These are phyloP conservation scores for Malurus alboscapulatus DNA, from an alignment of 2,113 vertebrate species.

Conservation along the genomic window DNA sequence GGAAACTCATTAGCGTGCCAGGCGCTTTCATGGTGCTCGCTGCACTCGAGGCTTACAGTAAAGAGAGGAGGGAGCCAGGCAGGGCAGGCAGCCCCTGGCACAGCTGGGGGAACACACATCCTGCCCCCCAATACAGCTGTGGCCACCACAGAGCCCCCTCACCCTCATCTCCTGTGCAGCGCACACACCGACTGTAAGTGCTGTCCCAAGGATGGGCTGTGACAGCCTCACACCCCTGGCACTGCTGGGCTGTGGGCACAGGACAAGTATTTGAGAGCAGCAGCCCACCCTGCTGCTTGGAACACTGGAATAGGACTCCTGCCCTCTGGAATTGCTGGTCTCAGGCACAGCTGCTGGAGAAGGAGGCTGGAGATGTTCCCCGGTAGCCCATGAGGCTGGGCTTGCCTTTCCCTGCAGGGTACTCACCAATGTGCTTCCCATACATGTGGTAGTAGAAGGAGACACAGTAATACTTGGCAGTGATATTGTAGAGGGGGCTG, in stretches of 20 bases:
- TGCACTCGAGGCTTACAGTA: not conserved
- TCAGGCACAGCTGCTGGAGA: not conserved
- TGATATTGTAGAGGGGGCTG: conserved; percentile 93
- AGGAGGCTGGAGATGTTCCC: not conserved
- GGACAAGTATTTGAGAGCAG: not conserved
- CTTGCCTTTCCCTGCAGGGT: not conserved
- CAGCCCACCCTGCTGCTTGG: not conserved
- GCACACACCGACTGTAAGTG: not conserved
- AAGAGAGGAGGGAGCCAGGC: not conserved
- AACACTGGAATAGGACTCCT: not conserved
- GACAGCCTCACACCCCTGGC: not conserved
- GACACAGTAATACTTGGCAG: conserved; percentile 86
- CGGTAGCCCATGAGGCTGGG: not conserved
- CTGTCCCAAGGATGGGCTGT: not conserved
- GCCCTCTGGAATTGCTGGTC: rapidly evolving
- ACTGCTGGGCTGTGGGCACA: not conserved
- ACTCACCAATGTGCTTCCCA: conserved; percentile 96
- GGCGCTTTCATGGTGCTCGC: not conserved
- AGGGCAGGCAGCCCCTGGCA: not conserved
- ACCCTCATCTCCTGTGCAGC: not conserved
- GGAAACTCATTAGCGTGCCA: conserved; percentile 63
- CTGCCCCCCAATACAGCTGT: not conserved
- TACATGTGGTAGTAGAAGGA: conserved; percentile 99
- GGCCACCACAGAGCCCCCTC: not conserved
- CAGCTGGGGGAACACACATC: not conserved